phyloP scores from a whole-genome alignment of 2,797 vertebrate species.

The Crypturellus tataupa region DNA sequence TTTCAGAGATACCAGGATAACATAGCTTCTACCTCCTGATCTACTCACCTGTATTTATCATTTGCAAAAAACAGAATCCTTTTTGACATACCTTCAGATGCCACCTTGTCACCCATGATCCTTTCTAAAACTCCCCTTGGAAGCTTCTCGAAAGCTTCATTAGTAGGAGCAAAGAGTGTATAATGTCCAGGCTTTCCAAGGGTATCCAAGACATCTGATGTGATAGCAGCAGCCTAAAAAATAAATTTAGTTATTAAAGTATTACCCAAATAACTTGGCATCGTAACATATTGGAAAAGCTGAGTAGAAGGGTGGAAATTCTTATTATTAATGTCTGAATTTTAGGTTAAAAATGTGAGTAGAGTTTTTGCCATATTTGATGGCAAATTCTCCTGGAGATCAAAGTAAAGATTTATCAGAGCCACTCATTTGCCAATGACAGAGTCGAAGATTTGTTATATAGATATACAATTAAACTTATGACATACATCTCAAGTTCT shows the following conservation, averaged over 20 bases:
- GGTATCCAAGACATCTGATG: conserved; percentile 85
- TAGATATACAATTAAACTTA: not conserved
- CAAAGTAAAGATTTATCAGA: not conserved
- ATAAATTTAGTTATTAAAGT: not conserved
- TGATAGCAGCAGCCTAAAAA: conserved; percentile 86
- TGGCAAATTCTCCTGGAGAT: not conserved
- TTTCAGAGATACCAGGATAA: not conserved
- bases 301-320: not conserved
- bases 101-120: conserved; percentile 88
- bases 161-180: conserved; percentile 96
- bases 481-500: not conserved
- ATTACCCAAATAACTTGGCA: not conserved
- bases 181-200: conserved; percentile 91
- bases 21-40: not conserved
- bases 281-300: not conserved
- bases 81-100: conserved; percentile 87
- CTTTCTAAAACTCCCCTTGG: conserved; percentile 88
- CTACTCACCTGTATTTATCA: not conserved
- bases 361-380: not conserved
- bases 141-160: conserved; percentile 92
- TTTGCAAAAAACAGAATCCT: not conserved
- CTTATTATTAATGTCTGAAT: not conserved
- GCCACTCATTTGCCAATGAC: not conserved
- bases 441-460: not conserved
- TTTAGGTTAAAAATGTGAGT: not conserved